A percentile compares a stretch with the other conserved stretches of the same genome.
Conservation (phyloP, 2,113 vertebrate species). For the Ctenodactylus gundi region DNA sequence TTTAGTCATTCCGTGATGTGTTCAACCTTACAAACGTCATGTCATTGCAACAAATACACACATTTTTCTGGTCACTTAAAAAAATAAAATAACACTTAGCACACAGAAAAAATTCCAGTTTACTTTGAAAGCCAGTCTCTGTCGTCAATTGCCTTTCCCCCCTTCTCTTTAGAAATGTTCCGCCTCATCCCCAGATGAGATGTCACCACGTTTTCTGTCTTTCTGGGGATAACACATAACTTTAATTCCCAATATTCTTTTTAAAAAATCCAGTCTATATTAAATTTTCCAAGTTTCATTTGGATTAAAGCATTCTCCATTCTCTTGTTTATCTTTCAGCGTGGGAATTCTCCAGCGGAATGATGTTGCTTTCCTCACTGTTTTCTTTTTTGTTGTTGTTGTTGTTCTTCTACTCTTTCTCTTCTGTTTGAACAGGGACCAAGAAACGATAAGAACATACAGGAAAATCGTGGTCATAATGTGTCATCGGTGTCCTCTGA, state of each 20-base stretch:
- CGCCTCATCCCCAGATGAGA: slow-evolving; percentile 28
- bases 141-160: neutral
- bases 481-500: neutral
- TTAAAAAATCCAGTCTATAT: neutral
- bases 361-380: neutral
- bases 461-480: neutral
- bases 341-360: neutral
- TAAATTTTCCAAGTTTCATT: neutral
- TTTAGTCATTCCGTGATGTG: no score
- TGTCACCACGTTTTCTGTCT: neutral
- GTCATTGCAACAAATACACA: neutral
- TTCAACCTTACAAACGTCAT: neutral
- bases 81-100: neutral
- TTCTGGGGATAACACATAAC: neutral
- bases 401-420: neutral
- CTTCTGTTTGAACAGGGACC: neutral
- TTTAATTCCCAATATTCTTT: neutral
- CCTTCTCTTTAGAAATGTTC: neutral
- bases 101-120: neutral
- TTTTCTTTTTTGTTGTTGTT: neutral
- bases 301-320: neutral
- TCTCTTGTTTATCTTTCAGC: neutral
- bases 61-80: neutral
- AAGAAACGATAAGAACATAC: neutral
- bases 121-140: neutral